A percentile compares a stretch with the other conserved stretches of the same genome.
phyloP scores from a whole-genome alignment of 2,113 vertebrate species.

The Lasiurus cinereus region DNA sequence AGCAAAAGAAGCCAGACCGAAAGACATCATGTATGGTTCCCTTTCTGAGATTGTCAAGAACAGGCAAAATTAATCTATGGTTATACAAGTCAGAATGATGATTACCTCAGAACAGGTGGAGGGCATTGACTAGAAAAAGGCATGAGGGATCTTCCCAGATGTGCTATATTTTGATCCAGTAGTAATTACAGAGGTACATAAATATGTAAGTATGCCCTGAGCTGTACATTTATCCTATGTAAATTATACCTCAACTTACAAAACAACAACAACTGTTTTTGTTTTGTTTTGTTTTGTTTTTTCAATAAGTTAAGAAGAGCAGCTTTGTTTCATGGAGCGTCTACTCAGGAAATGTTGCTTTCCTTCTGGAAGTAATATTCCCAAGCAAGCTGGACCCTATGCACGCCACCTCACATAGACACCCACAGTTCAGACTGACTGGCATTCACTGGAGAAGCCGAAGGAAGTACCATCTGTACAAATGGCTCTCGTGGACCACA shows the following conservation, averaged over 20 bases:
- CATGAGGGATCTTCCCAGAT: neutral
- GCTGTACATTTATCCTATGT: neutral
- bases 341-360: neutral
- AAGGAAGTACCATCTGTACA: neutral
- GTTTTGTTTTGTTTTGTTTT: neutral
- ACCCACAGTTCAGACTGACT: neutral
- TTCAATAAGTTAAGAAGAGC: neutral
- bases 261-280: neutral
- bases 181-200: neutral
- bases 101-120: neutral
- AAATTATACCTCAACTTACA: neutral
- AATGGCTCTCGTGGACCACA: neutral
- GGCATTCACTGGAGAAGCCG: neutral
- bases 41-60: neutral
- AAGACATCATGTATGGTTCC: neutral
- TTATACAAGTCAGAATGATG: neutral
- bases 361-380: constrained; percentile 12
- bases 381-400: neutral
- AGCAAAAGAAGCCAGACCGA: neutral
- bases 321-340: neutral
- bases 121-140: neutral
- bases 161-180: neutral
- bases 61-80: neutral
- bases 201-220: neutral
- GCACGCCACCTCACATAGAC: neutral